Evolutionary conservation across 2,113 vertebrate species (phyloP).

Genomic region (Micronycteris hirsuta): DNA sequence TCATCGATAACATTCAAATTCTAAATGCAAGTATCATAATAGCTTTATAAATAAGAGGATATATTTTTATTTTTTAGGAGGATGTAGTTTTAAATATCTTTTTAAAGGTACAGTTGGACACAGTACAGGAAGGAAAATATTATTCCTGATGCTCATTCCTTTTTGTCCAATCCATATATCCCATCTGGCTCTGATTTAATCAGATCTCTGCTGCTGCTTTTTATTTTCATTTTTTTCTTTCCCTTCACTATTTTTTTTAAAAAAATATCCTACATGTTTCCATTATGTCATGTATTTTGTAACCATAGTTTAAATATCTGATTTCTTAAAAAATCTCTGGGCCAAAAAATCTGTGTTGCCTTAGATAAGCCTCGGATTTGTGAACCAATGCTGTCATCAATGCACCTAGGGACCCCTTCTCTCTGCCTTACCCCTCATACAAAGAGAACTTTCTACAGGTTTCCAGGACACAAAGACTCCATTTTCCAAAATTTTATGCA

Average conservation of each 20-base stretch:
- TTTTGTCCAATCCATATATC: neutral
- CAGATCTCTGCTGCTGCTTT: conserved; percentile 27
- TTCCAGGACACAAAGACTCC: neutral
- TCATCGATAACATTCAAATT: neutral
- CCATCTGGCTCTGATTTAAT: conserved; percentile 29
- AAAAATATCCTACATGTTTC: conserved; percentile 24
- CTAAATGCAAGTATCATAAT: neutral
- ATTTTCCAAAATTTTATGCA: conserved; percentile 8
- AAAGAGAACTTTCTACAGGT: neutral
- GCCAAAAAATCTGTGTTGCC: conserved; percentile 16
- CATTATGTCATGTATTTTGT: conserved; percentile 54
- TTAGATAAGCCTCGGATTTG: neutral
- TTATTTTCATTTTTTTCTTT: neutral
- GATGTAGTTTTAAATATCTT: neutral
- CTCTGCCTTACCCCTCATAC: neutral
- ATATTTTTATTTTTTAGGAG: neutral
- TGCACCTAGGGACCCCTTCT: neutral
- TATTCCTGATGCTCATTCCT: neutral
- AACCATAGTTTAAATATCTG: conserved; percentile 28
- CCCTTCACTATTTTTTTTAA: neutral
- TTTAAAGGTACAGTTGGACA: neutral
- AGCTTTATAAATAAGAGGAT: neutral
- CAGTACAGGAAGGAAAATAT: neutral
- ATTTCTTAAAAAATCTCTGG: conserved; percentile 38
- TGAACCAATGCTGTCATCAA: neutral